Evolutionary conservation across 2,888 invertebrate genomes (phyloP).

Genomic region (Apantesis nais): DNA sequence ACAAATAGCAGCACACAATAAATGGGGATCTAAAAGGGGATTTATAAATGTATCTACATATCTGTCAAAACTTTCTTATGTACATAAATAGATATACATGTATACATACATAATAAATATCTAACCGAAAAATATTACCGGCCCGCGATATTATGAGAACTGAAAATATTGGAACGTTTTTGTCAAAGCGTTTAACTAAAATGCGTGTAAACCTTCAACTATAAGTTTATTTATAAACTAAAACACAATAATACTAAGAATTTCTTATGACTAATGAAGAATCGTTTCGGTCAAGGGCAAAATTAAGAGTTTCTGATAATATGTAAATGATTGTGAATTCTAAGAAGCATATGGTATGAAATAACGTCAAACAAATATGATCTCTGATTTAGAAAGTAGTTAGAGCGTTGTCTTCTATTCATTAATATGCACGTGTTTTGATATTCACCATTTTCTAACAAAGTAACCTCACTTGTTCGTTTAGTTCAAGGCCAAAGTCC

Average conservation of each 20-base stretch:
- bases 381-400: slow-evolving; percentile 2
- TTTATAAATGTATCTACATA: too few species aligned
- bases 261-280: not conserved
- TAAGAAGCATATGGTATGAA: not conserved
- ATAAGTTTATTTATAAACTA: not conserved
- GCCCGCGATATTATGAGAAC: too few species aligned
- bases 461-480: not conserved
- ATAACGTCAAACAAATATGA: not conserved
- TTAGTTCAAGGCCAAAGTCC: not conserved
- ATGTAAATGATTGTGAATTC: slow-evolving; percentile 5
- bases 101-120: too few species aligned
- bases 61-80: too few species aligned
- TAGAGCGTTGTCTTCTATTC: not conserved
- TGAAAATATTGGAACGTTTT: not conserved
- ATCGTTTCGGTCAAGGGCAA: slow-evolving; percentile 7
- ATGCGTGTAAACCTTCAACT: not conserved
- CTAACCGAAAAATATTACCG: too few species aligned
- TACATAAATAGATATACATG: too few species aligned
- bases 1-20: too few species aligned
- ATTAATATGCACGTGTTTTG: not conserved
- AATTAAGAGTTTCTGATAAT: slow-evolving; percentile 4
- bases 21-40: too few species aligned
- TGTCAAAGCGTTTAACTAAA: not conserved
- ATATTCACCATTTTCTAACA: not conserved
- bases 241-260: not conserved